A percentile compares a stretch with the other conserved stretches of the same genome.
Evolutionary conservation across 2,797 vertebrate genomes (phyloP).

Genomic region (Chanos chanos): DNA sequence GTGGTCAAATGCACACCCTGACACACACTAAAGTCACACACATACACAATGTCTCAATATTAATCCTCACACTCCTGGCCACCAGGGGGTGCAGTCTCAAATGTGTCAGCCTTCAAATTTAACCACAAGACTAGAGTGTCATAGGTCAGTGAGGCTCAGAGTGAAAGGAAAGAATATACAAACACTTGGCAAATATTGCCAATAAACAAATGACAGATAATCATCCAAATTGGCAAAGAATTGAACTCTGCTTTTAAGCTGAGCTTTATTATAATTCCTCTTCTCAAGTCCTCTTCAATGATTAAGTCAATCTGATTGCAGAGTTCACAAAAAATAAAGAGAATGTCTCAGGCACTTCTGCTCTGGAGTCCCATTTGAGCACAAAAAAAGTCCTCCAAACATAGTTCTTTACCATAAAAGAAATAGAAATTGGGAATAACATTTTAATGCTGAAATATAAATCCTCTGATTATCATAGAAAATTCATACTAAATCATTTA

Average conservation of each 20-base stretch:
- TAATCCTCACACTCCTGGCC: slow-evolving; percentile 32
- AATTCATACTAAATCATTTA: slow-evolving; percentile 31
- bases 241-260: slow-evolving; percentile 13
- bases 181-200: slow-evolving; percentile 50
- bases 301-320: slow-evolving; percentile 18
- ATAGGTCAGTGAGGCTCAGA: slow-evolving; percentile 31
- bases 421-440: slow-evolving; percentile 45
- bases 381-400: slow-evolving; percentile 2
- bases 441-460: slow-evolving; percentile 43
- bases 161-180: slow-evolving; percentile 33
- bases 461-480: slow-evolving; percentile 43
- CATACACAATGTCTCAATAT: slow-evolving; percentile 23
- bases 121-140: slow-evolving; percentile 10
- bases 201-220: slow-evolving; percentile 35
- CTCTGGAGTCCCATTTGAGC: slow-evolving; percentile 1
- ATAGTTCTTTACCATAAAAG: slow-evolving; percentile 32
- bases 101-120: slow-evolving; percentile 14
- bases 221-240: slow-evolving; percentile 27
- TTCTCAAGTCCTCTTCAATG: too few species aligned
- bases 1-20: background rate
- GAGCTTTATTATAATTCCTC: slow-evolving; percentile 5
- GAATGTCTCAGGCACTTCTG: slow-evolving; percentile 36
- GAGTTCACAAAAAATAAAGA: slow-evolving; percentile 11
- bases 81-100: slow-evolving; percentile 35
- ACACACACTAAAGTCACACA: background rate